Evolutionary conservation across 2,797 vertebrate genomes (phyloP).

Genomic region (Poecilia picta): DNA sequence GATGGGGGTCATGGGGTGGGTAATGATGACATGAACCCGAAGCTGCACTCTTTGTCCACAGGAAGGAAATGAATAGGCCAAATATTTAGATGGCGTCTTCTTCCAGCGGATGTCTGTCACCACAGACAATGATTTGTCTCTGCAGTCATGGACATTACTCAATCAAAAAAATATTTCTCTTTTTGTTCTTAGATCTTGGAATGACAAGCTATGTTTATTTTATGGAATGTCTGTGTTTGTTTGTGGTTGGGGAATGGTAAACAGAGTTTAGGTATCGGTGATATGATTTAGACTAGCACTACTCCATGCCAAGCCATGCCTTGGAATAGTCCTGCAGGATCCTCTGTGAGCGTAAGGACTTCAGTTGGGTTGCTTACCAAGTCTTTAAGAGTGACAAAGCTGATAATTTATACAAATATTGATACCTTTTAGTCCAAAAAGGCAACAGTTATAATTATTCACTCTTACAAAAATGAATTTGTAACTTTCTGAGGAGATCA

Average conservation of each 20-base stretch:
- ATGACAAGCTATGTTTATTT: constrained; percentile 70
- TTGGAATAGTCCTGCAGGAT: not conserved
- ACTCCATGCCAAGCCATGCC: constrained; percentile 15
- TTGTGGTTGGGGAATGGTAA: constrained; percentile 56
- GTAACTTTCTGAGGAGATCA: not conserved
- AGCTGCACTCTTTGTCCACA: constrained; percentile 62
- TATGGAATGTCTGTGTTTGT: constrained; percentile 67
- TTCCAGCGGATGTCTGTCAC: constrained; percentile 71
- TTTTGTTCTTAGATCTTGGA: constrained; percentile 32
- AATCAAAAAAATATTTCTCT: constrained; percentile 17
- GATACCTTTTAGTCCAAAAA: not conserved
- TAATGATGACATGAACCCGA: constrained; percentile 56
- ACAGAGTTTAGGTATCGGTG: constrained; percentile 53
- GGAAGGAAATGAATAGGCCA: constrained; percentile 72
- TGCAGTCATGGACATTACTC: constrained; percentile 42
- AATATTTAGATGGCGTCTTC: constrained; percentile 80
- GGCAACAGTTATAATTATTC: not conserved
- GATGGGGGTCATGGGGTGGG: constrained; percentile 42
- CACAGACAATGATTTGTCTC: constrained; percentile 52
- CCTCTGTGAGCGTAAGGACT: not conserved
- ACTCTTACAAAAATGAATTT: not conserved
- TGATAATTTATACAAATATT: not conserved
- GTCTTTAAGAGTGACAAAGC: not conserved
- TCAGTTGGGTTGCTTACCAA: not conserved
- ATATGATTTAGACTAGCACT: constrained; percentile 42